These are phyloP conservation scores for Melanotaenia pygmaea DNA, from an alignment of 2,797 vertebrate genomes.

Conservation along the genomic window DNA sequence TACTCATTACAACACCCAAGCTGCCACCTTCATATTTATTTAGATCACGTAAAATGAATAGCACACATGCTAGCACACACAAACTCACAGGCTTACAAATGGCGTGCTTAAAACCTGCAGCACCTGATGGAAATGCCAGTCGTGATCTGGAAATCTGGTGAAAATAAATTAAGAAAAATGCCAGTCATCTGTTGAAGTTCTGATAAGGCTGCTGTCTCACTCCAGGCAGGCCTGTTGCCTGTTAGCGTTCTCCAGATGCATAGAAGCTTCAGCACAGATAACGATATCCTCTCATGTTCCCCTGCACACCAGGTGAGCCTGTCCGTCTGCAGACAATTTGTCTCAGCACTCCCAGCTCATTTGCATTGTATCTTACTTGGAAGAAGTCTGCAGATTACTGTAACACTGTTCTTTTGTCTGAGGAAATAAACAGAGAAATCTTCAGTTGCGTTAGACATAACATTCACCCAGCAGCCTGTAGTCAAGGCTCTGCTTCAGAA, in stretches of 20 bases:
- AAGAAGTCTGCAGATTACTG: conserved; percentile 20
- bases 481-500: conserved; percentile 1
- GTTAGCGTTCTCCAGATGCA: conserved; percentile 35
- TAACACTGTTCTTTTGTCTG: background rate
- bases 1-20: conserved; percentile 24
- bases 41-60: conserved; percentile 31
- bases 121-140: conserved; percentile 66
- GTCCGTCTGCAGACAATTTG: conserved; percentile 21
- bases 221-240: conserved; percentile 50
- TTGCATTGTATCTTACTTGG: conserved; percentile 8
- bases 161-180: conserved; percentile 59
- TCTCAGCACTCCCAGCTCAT: conserved; percentile 6
- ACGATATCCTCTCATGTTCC: conserved; percentile 63
- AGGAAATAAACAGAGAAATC: conserved; percentile 5
- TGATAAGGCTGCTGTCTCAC: conserved; percentile 59
- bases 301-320: conserved; percentile 33
- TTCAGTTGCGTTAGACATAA: background rate
- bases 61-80: background rate
- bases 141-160: conserved; percentile 58
- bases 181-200: conserved; percentile 54
- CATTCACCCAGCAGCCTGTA: conserved; percentile 2
- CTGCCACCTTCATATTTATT: conserved; percentile 14
- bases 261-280: conserved; percentile 52
- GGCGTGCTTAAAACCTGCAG: conserved; percentile 4
- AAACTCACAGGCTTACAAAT: too few relatives aligned